Base-by-base conservation (phyloP, 2,888 invertebrate genomes). In the Seladonia tumulorum region DNA sequence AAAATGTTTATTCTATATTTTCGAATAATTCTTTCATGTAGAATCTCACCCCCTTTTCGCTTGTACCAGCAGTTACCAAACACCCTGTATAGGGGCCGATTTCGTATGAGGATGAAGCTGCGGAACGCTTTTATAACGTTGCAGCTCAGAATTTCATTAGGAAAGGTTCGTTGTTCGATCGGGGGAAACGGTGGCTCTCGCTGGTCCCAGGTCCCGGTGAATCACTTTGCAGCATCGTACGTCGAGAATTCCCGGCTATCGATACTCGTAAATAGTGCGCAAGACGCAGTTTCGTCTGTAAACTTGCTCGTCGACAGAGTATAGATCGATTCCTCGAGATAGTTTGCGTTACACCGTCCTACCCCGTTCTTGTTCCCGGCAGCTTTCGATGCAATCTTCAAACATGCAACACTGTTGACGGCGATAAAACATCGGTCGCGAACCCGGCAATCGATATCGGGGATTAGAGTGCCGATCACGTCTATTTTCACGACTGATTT, bases 261-360 rank as follows among this genome's bases (percentile, higher is more conserved):
- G 89, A 88, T 88, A 86, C 87, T 83, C 81, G 87, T 88, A 86
- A 90, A 89, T 81, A 89, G 72, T 49, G 72, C 70, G 81, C 83
- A 79, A 81, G 81, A 87, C 76, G 82, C 76, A 82, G 78, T 82
- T 83, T 83, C 82, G 82, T 88, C 79, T 81, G 86, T 74, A 89
- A 89, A 89, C 84, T 89, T 85, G 80, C 76, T 53, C 83, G 78
- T 82, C 85, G 71, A 57, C 75, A 57, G 66, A 70, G 53, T 87
- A 73, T 39, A 78, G 76, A 79, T 82, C 68, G 83, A 87, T 88
- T 86, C 80, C 63, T 77, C 39, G 57, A 77, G 86, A 89, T 83
- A 85, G 80, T 85, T 87, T 77, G 82, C 77, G 83, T 81, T 83
- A 79, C 79, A 81, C 25, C 82, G 75, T 84, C 82, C 82, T 71